A percentile compares a stretch with the other conserved stretches of the same genome.
These are phyloP conservation scores for Notolepis coatsorum DNA, from an alignment of 2,797 vertebrate genomes.

Conservation along the genomic window DNA sequence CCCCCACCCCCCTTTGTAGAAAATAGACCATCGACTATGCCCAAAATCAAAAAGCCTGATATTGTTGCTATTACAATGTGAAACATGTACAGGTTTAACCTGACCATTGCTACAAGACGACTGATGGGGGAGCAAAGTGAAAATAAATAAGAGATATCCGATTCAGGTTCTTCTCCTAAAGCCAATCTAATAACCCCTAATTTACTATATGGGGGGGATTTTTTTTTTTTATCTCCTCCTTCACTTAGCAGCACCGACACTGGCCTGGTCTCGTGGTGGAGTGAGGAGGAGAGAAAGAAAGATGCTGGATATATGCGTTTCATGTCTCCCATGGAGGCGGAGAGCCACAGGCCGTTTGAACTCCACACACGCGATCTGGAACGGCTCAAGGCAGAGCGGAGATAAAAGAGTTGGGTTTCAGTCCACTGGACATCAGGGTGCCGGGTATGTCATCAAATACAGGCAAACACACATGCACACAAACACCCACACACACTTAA, in stretches of 20 bases:
- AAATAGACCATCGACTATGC: conserved; percentile 17
- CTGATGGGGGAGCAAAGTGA: conserved; percentile 4
- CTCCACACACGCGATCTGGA: conserved; percentile 56
- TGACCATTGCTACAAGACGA: background rate
- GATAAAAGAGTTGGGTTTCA: conserved; percentile 54
- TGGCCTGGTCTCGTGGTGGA: conserved; percentile 5
- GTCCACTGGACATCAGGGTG: conserved; percentile 34
- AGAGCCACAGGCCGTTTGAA: conserved; percentile 50
- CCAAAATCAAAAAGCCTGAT: background rate
- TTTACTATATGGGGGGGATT: background rate
- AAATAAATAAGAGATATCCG: background rate
- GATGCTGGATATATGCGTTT: conserved; percentile 31
- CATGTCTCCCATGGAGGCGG: conserved; percentile 26
- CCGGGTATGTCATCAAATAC: conserved; percentile 36
- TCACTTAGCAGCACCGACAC: background rate
- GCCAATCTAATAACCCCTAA: background rate
- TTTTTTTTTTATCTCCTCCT: background rate
- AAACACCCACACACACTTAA: conserved; percentile 1
- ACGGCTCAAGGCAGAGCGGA: conserved; percentile 38
- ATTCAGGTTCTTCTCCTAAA: background rate
- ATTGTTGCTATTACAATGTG: background rate
- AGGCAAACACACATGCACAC: background rate
- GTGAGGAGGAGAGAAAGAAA: too few species aligned
- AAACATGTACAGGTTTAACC: background rate
- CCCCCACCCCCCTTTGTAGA: background rate